phyloP scores from a whole-genome alignment of 2,113 vertebrate genomes.

The Ceyx melanurus region DNA sequence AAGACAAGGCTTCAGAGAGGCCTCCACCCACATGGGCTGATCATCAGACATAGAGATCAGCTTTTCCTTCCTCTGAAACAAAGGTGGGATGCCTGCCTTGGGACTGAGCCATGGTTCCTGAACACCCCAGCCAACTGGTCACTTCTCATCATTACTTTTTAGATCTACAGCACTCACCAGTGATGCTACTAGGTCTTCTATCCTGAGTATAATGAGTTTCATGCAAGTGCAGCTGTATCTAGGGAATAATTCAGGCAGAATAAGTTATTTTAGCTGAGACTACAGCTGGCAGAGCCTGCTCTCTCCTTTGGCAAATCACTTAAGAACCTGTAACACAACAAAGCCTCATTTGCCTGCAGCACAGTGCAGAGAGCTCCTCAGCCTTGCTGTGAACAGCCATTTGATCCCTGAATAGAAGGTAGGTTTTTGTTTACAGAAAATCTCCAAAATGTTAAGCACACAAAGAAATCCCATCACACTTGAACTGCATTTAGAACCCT shows the following conservation, averaged over 20 bases:
- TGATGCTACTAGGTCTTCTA: background rate
- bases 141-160: background rate
- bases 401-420: background rate
- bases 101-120: background rate
- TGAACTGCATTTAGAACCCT: background rate
- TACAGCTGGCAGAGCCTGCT: background rate
- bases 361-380: background rate
- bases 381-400: background rate
- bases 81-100: background rate
- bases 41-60: background rate
- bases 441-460: background rate
- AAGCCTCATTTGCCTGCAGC: background rate
- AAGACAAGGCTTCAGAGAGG: background rate
- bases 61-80: background rate
- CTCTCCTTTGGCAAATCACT: background rate
- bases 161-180: background rate
- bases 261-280: conserved; percentile 7
- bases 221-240: background rate
- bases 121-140: background rate
- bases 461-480: background rate
- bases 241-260: background rate
- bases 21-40: background rate
- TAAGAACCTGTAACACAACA: background rate
- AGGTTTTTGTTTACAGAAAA: background rate
- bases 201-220: background rate